phyloP scores from a whole-genome alignment of 2,888 invertebrate species.

The Andrena camellia region DNA sequence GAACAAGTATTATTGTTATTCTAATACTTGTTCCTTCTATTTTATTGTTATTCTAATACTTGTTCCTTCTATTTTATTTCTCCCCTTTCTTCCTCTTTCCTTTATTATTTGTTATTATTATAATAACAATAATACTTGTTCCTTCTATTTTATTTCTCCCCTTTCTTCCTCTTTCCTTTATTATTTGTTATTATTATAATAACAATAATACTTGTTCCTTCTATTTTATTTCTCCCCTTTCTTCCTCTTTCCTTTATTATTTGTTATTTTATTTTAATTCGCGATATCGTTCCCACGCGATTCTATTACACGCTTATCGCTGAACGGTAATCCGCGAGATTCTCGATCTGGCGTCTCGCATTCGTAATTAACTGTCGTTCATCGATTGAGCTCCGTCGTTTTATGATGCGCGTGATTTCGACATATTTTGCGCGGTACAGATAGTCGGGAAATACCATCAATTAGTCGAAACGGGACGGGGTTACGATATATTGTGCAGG shows the following conservation, averaged over 20 bases:
- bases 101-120: no score
- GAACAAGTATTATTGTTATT: no score
- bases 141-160: no score
- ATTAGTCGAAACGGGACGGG: neutral
- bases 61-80: no score
- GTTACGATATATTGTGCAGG: conserved; percentile 15
- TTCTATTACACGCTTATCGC: neutral
- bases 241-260: neutral
- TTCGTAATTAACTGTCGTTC: neutral
- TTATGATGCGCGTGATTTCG: neutral
- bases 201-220: neutral
- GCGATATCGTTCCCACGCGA: conserved; percentile 27
- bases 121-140: no score
- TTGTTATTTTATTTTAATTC: neutral
- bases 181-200: no score
- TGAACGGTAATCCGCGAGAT: neutral
- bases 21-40: no score
- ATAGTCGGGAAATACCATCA: conserved; percentile 5
- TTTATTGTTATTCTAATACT: no score
- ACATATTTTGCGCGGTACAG: neutral
- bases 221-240: neutral
- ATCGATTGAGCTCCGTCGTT: neutral
- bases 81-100: no score
- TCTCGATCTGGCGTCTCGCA: neutral
- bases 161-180: no score